Percentiles rank a stretch among this genome's conserved stretches.
These are phyloP conservation scores for Trichacis sp. DNA, from an alignment of 2,888 invertebrate genomes.

Conservation along the genomic window DNA sequence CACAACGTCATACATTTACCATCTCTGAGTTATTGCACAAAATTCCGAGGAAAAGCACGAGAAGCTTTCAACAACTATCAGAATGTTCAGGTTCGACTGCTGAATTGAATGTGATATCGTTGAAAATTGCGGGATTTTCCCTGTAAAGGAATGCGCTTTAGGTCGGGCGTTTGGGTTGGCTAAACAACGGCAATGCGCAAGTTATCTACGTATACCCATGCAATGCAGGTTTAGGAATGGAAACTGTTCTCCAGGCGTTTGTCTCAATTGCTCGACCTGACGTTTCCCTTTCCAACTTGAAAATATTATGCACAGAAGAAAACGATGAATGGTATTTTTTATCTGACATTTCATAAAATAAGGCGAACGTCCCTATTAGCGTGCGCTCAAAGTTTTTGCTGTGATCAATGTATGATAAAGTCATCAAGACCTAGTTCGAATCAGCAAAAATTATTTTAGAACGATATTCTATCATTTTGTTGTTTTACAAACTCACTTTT, in stretches of 20 bases:
- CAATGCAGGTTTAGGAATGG: constrained; percentile 27
- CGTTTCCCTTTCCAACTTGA: constrained; percentile 33
- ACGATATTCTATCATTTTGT: too few species aligned
- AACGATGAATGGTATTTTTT: constrained; percentile 7
- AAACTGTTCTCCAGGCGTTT: constrained; percentile 25
- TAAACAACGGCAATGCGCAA: constrained; percentile 41
- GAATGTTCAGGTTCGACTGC: constrained; percentile 46
- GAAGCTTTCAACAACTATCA: constrained; percentile 33
- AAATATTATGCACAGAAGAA: constrained; percentile 35
- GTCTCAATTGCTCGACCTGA: constrained; percentile 42
- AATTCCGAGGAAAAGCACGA: constrained; percentile 30
- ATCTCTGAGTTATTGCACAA: constrained; percentile 42
- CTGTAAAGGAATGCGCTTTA: too few species aligned
- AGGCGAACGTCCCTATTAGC: too few species aligned
- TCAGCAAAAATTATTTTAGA: too few species aligned
- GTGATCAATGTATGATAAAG: too few species aligned
- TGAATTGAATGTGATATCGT: too few species aligned
- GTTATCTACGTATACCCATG: constrained; percentile 44
- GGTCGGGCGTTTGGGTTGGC: constrained; percentile 47
- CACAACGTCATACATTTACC: constrained; percentile 46
- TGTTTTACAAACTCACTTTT: too few species aligned
- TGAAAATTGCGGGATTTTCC: too few species aligned
- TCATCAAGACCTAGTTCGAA: too few species aligned
- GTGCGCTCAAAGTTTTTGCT: too few species aligned
- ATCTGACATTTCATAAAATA: too few species aligned